Evolutionary conservation across 2,113 vertebrate genomes (phyloP).

Genomic region (Amphiprion percula): DNA sequence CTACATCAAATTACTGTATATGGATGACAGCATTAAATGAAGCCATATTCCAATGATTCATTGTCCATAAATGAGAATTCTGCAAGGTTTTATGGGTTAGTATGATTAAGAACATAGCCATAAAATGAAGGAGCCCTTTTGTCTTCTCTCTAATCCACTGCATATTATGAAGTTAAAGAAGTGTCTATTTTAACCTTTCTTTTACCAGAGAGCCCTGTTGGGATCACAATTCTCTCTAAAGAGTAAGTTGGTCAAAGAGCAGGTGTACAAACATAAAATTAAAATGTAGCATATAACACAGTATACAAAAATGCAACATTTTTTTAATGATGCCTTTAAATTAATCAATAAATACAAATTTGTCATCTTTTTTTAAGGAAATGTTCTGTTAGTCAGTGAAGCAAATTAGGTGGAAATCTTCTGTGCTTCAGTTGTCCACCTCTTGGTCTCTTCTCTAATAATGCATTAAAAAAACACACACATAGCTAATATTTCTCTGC

Average conservation of each 20-base stretch:
- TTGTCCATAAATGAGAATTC: conserved; percentile 22
- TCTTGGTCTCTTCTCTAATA: neutral
- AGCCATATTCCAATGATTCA: conserved; percentile 35
- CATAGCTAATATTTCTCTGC: too few species aligned
- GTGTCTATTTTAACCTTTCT: too few species aligned
- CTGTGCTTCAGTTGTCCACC: neutral
- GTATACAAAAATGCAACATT: too few species aligned
- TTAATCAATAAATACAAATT: too few species aligned
- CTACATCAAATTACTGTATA: conserved; percentile 26
- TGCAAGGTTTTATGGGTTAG: conserved; percentile 44
- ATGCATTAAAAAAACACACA: neutral
- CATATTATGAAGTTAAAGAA: conserved; percentile 10
- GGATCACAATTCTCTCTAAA: too few species aligned
- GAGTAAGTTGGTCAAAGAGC: too few species aligned
- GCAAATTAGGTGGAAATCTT: neutral
- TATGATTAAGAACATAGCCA: conserved; percentile 1
- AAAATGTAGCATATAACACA: too few species aligned
- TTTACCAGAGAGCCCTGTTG: too few species aligned
- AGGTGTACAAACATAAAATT: too few species aligned
- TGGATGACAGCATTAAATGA: conserved; percentile 28
- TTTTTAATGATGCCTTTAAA: too few species aligned
- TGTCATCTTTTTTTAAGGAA: neutral
- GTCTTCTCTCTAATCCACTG: neutral
- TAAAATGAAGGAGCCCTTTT: conserved; percentile 12
- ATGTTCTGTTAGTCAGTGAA: neutral